Conservation (phyloP, 2,888 invertebrate genomes). For the Nephrocerus scutellatus region DNA sequence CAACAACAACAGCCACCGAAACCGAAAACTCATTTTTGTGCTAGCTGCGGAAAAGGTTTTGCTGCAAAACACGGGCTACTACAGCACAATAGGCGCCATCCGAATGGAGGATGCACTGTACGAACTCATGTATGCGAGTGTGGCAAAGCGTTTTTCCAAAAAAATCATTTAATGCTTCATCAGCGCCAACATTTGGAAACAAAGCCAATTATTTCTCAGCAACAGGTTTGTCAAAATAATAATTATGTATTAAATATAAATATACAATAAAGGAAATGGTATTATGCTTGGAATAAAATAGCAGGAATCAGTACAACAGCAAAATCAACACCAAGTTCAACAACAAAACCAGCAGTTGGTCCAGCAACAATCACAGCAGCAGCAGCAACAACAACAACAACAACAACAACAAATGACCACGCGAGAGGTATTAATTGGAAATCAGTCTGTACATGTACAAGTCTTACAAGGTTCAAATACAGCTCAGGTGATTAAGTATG, state of each 20-base stretch:
- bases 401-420: conserved; percentile 36
- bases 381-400: conserved; percentile 32
- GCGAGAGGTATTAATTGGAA: conserved; percentile 48
- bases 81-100: conserved; percentile 72
- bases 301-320: conserved; percentile 38
- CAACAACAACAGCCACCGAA: conserved; percentile 48
- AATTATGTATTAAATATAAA: too few species aligned
- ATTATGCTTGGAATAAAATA: conserved; percentile 17
- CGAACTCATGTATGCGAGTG: conserved; percentile 76
- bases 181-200: conserved; percentile 64
- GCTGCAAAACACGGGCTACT: conserved; percentile 75
- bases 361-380: conserved; percentile 36
- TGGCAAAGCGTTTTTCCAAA: conserved; percentile 79
- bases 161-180: conserved; percentile 74
- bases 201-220: conserved; percentile 43
- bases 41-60: conserved; percentile 73
- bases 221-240: conserved; percentile 41
- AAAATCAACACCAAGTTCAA: conserved; percentile 35
- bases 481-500: conserved; percentile 53
- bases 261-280: too few species aligned
- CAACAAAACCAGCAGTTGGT: conserved; percentile 40
- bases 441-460: conserved; percentile 47
- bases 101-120: conserved; percentile 71
- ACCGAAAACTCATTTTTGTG: conserved; percentile 71
- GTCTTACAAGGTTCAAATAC: conserved; percentile 41